Base-by-base conservation (phyloP, 1,140 invertebrate genomes). In the Caenorhabditis inopinata region DNA sequence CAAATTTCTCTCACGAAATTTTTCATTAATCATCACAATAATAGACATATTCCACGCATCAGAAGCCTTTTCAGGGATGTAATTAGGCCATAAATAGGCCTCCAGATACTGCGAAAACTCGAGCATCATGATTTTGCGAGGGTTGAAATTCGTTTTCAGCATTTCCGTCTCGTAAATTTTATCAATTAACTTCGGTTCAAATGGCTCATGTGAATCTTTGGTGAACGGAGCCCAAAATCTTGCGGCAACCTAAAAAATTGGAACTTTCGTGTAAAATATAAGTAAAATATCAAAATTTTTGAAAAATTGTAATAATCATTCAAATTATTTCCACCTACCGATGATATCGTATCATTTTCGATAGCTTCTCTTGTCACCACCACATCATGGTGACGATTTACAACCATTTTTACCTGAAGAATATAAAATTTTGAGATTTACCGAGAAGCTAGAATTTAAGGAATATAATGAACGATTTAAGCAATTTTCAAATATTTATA, bases 21-120 rank as follows among this genome's bases (percentile, higher is more conserved):
- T 99, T 87, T 99, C 96, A 91, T 99, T 99, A 12, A 98, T 92
- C 93, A 99, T 96, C 0, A 94, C 93, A 38, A 97, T 93, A 82
- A 99, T 96, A 0, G 96, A 97, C 92, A 99, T 93, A 81, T 96
- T 92, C 89, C 97, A 95, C 2, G 92, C 92, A 82, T 92, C 92
- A 0, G 94, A 92, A 62, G 90, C 90, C 7, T 68, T 78, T 49
- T 91, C 89, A 12, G 89, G 85, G 79, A 88, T 85, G 89, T 95
- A 98, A 90, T 98, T 94, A n/a, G 95, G 95, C 96, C 96, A 98
- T 16, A 99, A 89, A 90, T 94, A 98, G 87, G 95, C 95, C 89
- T 99, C 96, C 80, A 99, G 89, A 89, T 97, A 99, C 85, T 98
- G 96, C 53, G 77, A 80, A 75, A 75, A 82, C 49, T 85, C 77